These are phyloP conservation scores for Thysanoteuthis rhombus DNA, from an alignment of 2,888 invertebrate genomes.

Conservation along the genomic window DNA sequence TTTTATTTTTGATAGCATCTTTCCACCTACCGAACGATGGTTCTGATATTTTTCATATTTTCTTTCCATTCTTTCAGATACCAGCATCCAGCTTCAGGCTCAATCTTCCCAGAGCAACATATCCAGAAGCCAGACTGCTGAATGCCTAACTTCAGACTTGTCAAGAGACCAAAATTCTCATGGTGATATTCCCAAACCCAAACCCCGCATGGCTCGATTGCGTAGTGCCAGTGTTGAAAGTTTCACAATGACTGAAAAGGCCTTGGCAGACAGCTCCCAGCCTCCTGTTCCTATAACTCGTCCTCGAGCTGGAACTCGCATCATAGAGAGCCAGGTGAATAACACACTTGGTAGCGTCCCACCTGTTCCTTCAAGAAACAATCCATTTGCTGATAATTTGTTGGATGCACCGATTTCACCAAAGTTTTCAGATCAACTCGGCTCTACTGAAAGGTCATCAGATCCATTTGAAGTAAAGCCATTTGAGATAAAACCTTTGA, in stretches of 20 bases:
- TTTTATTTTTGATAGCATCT: not conserved
- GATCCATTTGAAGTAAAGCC: not conserved
- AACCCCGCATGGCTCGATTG: not conserved
- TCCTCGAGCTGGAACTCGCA: slow-evolving; percentile 38
- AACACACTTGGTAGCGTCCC: not conserved
- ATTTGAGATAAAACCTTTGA: not conserved
- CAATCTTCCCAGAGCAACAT: not conserved
- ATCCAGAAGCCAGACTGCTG: slow-evolving; percentile 25
- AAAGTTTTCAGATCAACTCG: slow-evolving; percentile 15
- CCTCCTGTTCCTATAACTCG: slow-evolving; percentile 37
- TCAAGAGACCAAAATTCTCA: not conserved
- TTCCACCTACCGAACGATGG: not conserved
- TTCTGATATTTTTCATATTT: not conserved
- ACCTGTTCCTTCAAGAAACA: not conserved
- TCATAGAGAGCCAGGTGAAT: not conserved
- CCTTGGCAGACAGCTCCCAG: slow-evolving; percentile 24
- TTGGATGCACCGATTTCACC: slow-evolving; percentile 47
- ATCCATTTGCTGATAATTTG: slow-evolving; percentile 33
- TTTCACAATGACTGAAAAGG: slow-evolving; percentile 34
- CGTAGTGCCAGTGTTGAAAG: slow-evolving; percentile 22
- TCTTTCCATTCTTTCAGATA: not conserved
- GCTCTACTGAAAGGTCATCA: not conserved
- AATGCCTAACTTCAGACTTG: not conserved
- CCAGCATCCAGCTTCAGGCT: not conserved
- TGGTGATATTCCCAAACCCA: not conserved